Evolutionary conservation across 2,797 vertebrate genomes (phyloP).

Genomic region (Poeciliopsis gracilis): DNA sequence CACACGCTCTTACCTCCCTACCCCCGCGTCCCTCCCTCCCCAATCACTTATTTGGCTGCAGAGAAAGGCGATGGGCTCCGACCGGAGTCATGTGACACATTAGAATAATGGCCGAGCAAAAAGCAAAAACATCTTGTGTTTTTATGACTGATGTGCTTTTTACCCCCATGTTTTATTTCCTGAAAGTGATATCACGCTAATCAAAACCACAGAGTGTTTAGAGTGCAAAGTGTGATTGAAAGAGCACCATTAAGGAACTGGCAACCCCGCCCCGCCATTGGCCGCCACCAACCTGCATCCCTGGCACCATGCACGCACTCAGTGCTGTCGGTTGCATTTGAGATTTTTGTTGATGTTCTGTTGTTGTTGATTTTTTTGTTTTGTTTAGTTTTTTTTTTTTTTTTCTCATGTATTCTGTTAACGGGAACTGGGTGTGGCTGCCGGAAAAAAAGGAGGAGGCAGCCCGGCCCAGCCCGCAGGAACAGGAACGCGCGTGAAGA

Average conservation of each 20-base stretch:
- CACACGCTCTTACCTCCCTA: background rate
- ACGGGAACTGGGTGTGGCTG: slow-evolving; percentile 93
- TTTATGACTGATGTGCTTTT: slow-evolving; percentile 84
- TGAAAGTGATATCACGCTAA: slow-evolving; percentile 92
- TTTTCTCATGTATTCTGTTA: slow-evolving; percentile 85
- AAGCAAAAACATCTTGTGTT: slow-evolving; percentile 81
- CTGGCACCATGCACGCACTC: slow-evolving; percentile 33
- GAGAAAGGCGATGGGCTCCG: slow-evolving; percentile 62
- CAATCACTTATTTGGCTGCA: slow-evolving; percentile 66
- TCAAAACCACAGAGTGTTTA: slow-evolving; percentile 98
- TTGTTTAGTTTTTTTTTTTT: background rate
- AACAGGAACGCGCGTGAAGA: slow-evolving; percentile 23
- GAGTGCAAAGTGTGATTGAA: slow-evolving; percentile 94
- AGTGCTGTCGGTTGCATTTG: slow-evolving; percentile 23
- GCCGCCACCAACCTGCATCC: slow-evolving; percentile 28
- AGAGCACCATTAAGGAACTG: slow-evolving; percentile 91
- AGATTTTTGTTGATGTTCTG: slow-evolving; percentile 46
- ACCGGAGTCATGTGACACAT: slow-evolving; percentile 90
- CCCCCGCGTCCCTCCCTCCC: slow-evolving; percentile 9
- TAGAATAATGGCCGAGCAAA: slow-evolving; percentile 94
- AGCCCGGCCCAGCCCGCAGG: slow-evolving; percentile 43
- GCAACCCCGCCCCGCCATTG: slow-evolving; percentile 27
- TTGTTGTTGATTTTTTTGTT: no score
- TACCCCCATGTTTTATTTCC: slow-evolving; percentile 76
- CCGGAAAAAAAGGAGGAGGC: slow-evolving; percentile 36